Percentiles rank a stretch among this genome's conserved stretches.
Evolutionary conservation across 1,140 invertebrate species (phyloP).

Genomic region (Colletes gigas): DNA sequence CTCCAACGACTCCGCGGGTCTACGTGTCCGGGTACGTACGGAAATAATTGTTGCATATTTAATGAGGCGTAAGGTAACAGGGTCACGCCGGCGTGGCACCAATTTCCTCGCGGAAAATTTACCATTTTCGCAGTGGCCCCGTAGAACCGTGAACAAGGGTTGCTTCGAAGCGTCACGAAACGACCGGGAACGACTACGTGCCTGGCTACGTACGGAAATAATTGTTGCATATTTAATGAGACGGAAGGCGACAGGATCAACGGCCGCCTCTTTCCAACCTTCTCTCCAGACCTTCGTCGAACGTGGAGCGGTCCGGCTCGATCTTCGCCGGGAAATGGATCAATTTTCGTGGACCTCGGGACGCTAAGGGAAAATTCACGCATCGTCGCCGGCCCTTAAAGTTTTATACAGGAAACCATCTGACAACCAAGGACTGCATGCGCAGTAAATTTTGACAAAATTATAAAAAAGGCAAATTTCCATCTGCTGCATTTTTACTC

Average conservation of each 20-base stretch:
- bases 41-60: constrained; percentile 70
- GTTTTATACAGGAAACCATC: no score
- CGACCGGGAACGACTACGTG: constrained; percentile 48
- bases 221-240: constrained; percentile 71
- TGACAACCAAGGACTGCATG: no score
- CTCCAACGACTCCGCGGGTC: constrained; percentile 27
- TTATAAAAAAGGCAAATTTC: no score
- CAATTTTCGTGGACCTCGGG: constrained; percentile 3
- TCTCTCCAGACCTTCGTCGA: constrained; percentile 29
- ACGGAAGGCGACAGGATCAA: constrained; percentile 44
- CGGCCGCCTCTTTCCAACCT: constrained; percentile 39
- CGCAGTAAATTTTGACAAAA: no score
- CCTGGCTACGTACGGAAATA: constrained; percentile 61
- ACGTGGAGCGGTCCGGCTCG: background rate
- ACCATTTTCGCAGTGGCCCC: constrained; percentile 47
- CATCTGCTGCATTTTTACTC: no score
- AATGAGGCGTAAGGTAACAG: constrained; percentile 60
- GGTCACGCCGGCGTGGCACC: constrained; percentile 39
- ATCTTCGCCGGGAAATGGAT: constrained; percentile 50
- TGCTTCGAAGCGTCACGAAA: constrained; percentile 47
- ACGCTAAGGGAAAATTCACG: no score
- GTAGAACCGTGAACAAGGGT: constrained; percentile 45
- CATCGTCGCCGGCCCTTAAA: no score
- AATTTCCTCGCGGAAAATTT: constrained; percentile 63
- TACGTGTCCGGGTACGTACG: constrained; percentile 43